Evolutionary conservation across 2,888 invertebrate genomes (phyloP).

Genomic region (Agonopterix heracliana): DNA sequence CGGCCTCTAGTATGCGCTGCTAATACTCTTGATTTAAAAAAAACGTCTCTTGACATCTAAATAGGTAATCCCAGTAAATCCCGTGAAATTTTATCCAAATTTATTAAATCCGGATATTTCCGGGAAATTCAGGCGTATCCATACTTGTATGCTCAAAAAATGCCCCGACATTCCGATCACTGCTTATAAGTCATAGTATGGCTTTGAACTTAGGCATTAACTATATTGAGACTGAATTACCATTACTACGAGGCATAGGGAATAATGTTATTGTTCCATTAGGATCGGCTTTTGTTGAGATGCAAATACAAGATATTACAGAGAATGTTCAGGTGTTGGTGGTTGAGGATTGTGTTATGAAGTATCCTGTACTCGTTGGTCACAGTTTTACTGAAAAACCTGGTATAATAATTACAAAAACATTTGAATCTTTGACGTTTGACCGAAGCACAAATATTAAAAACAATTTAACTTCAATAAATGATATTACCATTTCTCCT

Average conservation of each 20-base stretch:
- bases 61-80: too few species aligned
- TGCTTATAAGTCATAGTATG: conserved; percentile 2
- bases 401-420: conserved; percentile 3
- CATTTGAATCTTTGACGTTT: not conserved
- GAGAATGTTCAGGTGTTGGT: not conserved
- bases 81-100: too few species aligned
- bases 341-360: not conserved
- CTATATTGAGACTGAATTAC: not conserved
- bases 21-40: too few species aligned
- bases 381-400: conserved; percentile 4
- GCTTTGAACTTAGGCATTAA: conserved; percentile 1
- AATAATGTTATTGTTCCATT: conserved; percentile 2
- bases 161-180: too few species aligned
- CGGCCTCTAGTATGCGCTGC: too few species aligned
- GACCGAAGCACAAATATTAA: not conserved
- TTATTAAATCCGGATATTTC: too few species aligned
- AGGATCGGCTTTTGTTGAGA: not conserved
- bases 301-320: conserved; percentile 1
- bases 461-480: not conserved
- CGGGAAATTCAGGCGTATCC: too few species aligned
- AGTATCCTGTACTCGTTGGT: conserved; percentile 1
- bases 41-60: too few species aligned
- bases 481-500: not conserved
- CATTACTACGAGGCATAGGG: conserved; percentile 10
- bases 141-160: too few species aligned